Percentiles rank a stretch among this genome's conserved stretches.
These are phyloP conservation scores for Teleopsis dalmanni DNA, from an alignment of 1,140 invertebrate species.

Conservation along the genomic window DNA sequence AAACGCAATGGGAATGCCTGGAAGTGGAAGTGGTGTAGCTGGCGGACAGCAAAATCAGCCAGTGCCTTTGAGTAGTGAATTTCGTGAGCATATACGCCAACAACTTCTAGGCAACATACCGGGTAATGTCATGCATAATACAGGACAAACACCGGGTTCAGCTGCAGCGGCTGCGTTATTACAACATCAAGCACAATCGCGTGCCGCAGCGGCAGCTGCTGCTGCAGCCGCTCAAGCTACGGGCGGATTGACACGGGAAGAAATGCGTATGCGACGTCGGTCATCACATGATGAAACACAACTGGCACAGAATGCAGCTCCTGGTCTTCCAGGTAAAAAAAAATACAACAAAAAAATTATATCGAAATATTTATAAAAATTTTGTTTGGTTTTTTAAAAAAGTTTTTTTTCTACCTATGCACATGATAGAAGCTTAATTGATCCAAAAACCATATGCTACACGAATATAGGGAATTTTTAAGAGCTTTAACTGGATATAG, in stretches of 20 bases:
- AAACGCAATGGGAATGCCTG: conserved; percentile 3
- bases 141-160: conserved; percentile 33
- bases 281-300: conserved; percentile 44
- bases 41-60: conserved; percentile 17
- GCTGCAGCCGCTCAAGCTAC: conserved; percentile 16
- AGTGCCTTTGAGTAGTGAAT: conserved; percentile 38
- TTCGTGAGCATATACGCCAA: conserved; percentile 40
- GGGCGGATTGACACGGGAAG: conserved; percentile 29
- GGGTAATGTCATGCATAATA: conserved; percentile 36
- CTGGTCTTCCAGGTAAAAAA: conserved; percentile 33
- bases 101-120: conserved; percentile 36
- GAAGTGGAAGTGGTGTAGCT: conserved; percentile 4
- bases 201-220: conserved; percentile 35
- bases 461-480: too few relatives aligned
- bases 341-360: not conserved
- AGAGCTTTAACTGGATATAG: too few relatives aligned
- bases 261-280: conserved; percentile 38
- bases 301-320: conserved; percentile 24
- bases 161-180: conserved; percentile 37
- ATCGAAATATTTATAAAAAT: conserved; percentile 2
- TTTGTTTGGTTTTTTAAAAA: too few relatives aligned
- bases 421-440: too few relatives aligned
- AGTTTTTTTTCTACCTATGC: too few relatives aligned
- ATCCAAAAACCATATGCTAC: too few relatives aligned
- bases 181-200: conserved; percentile 40